These are phyloP conservation scores for Mungos mungo DNA, from an alignment of 2,113 vertebrate species.

Conservation along the genomic window DNA sequence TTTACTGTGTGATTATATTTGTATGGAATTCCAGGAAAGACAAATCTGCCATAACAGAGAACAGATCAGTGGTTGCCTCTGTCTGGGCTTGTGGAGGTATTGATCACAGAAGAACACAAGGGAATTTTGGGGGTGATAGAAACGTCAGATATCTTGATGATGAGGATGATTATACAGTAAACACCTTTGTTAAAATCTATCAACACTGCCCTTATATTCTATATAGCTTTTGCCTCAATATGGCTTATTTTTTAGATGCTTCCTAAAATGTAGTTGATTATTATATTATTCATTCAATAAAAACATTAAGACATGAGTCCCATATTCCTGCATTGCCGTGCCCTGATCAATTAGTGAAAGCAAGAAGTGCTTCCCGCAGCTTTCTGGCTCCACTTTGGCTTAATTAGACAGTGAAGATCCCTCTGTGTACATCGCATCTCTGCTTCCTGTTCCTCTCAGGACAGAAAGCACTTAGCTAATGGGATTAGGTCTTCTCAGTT, in stretches of 20 bases:
- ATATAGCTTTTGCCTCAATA: neutral
- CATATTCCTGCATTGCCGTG: neutral
- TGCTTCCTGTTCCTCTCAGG: neutral
- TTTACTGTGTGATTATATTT: neutral
- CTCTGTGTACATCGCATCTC: neutral
- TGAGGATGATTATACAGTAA: neutral
- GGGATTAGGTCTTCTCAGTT: conserved; percentile 50
- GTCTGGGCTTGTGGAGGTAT: neutral
- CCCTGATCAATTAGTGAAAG: neutral
- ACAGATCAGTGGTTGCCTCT: neutral
- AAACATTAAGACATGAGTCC: neutral
- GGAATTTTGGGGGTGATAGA: neutral
- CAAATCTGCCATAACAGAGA: neutral
- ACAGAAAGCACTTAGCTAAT: conserved; percentile 61
- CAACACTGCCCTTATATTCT: neutral
- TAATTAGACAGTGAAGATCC: neutral
- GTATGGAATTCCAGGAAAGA: neutral
- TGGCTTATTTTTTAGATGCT: neutral
- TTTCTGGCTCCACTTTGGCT: neutral
- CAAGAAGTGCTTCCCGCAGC: neutral
- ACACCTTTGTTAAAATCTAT: neutral
- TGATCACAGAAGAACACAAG: neutral
- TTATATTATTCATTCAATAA: neutral
- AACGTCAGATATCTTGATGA: neutral
- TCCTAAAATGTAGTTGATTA: neutral